Evolutionary conservation across 2,797 vertebrate species (phyloP), one percentile per base, ranked within the genome.

Genomic region (Phoebastria nigripes): DNA sequence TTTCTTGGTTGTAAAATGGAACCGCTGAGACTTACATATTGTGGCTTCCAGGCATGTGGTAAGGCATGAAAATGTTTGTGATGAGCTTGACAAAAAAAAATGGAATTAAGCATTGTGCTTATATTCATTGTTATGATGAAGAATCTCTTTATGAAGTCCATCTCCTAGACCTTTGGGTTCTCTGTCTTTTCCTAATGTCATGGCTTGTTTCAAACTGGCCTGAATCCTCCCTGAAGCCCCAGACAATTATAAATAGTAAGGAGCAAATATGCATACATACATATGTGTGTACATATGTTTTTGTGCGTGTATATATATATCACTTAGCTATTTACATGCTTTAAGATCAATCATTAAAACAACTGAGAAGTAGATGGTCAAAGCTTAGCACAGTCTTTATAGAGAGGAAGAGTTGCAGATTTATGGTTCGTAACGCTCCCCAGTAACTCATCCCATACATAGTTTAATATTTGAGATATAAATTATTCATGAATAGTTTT

Each of bases 401-500:
- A 65, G 77, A 78, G 69, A 94, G 31, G 71, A 91, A 85, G 35
- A 39, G 61, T 42, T 74, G 61, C 19, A 88, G 39, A 33, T 93
- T 92, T 89, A 55, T 81, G 56, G 49, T 90, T 94, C 76, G 76
- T 89, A 87, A 63, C 56, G 86, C 37, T 91, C 10, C 31, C 54
- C 69, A 82, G 82, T 88, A 95, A 74, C 72, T 94, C 73, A 79
- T 86, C 65, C 90, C 56, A 84, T 76, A 86, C 12, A 54, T 58
- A 70, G 62, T 89, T 85, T 94, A 76, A 87, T 89, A 94, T 94
- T 89, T 89, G 55, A 94, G 25, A 44, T 77, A 96, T 96, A 93
- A 93, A 96, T 96, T 94, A 96, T 95, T 96, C 86, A 96, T 96
- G 33, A 92, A 87, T 59, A 84, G 8, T 85, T 96, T 96, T 89